Percentiles rank a stretch among this genome's conserved stretches.
Evolutionary conservation across 2,113 vertebrate species (phyloP).

Genomic region (Empidonax traillii): DNA sequence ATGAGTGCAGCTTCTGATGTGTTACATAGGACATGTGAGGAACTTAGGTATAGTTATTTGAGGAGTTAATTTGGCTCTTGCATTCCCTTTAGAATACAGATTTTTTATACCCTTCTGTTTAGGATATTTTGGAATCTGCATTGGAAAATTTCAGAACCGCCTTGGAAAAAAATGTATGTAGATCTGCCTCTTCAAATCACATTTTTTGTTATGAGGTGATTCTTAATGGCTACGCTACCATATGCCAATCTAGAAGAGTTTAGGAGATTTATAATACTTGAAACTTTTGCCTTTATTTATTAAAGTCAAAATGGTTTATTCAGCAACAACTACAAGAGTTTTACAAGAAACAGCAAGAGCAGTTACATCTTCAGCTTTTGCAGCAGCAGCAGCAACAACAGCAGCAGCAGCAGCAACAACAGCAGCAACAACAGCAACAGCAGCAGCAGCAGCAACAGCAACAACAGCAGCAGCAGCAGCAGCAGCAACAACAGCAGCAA

Average conservation of each 20-base stretch:
- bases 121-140: constrained; percentile 71
- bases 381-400: constrained; percentile 87
- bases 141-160: constrained; percentile 71
- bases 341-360: constrained; percentile 99
- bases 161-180: constrained; percentile 65
- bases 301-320: constrained; percentile 88
- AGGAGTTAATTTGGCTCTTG: constrained; percentile 56
- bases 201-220: constrained; percentile 65
- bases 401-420: constrained; percentile 81
- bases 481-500: constrained; percentile 52
- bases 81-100: constrained; percentile 61
- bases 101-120: constrained; percentile 67
- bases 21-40: background rate
- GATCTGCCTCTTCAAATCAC: constrained; percentile 65
- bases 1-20: constrained; percentile 40
- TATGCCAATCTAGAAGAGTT: constrained; percentile 78
- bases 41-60: constrained; percentile 47
- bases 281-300: constrained; percentile 87
- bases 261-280: constrained; percentile 81
- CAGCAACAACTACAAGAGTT: constrained; percentile 99
- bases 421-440: constrained; percentile 68
- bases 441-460: constrained; percentile 72
- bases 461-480: constrained; percentile 66
- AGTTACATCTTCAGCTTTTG: constrained; percentile 99
- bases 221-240: constrained; percentile 71